These are phyloP conservation scores for Catostylus mosaicus DNA, from an alignment of 30 jellyfish, hydroid and myxozoan species.

Conservation along the genomic window DNA sequence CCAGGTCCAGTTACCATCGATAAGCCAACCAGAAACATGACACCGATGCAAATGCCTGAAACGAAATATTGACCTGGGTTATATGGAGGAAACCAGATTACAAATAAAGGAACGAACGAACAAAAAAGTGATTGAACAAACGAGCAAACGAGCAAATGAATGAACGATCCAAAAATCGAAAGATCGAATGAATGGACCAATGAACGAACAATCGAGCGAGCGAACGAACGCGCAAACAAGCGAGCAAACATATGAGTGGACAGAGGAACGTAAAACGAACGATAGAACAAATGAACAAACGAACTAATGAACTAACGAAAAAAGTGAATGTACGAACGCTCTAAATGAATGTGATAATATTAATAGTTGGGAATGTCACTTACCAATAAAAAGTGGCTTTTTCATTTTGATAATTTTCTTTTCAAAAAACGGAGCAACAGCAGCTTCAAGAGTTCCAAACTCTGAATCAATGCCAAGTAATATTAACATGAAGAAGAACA, in stretches of 20 bases:
- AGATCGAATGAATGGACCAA: not conserved
- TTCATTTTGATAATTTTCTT: slow-evolving; percentile 78
- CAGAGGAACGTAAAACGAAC: not conserved
- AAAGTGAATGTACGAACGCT: not conserved
- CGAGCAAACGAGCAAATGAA: not conserved
- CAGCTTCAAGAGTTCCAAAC: slow-evolving; percentile 92
- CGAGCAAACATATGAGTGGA: not conserved
- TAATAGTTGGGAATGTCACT: not conserved
- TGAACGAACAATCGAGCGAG: not conserved
- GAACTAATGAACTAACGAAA: not conserved
- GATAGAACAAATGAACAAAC: not conserved
- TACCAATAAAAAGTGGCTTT: slow-evolving; percentile 71
- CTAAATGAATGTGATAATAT: not conserved
- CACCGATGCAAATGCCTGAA: slow-evolving; percentile 72
- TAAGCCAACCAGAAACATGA: slow-evolving; percentile 81
- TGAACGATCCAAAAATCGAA: not conserved
- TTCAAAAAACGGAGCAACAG: slow-evolving; percentile 89
- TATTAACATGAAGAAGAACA: slow-evolving; percentile 86
- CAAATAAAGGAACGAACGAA: not conserved
- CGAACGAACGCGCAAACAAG: not conserved
- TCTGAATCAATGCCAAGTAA: slow-evolving; percentile 92
- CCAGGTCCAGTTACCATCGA: slow-evolving; percentile 88
- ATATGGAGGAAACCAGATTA: not conserved
- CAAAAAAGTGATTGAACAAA: not conserved
- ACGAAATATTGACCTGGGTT: not conserved